Evolutionary conservation across 2,888 invertebrate species (phyloP), one percentile per base, ranked within the genome.

Genomic region (Apotomis turbidana): DNA sequence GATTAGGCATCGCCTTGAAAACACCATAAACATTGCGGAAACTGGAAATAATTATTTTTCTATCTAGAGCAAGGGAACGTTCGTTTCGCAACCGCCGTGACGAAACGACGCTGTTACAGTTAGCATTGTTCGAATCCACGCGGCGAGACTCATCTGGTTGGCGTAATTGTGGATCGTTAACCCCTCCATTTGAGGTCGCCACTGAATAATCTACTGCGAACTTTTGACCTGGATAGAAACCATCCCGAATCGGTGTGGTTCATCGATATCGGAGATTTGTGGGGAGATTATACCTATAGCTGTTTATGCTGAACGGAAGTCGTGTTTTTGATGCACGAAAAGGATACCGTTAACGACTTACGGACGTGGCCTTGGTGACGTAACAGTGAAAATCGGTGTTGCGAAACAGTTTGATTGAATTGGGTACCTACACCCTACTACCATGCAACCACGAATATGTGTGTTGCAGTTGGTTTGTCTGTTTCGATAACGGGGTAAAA

Each of bases 151-250:
- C 78, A 80, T 79, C 83, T 81, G 80, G 80, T 80, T 68, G 63
- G 13, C 85, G 83, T 85, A 83, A 86, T 84, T 83, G 79, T 75
- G 76, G 85, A 85, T 83, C 85, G 80, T 87, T 86, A 86, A 87
- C 87, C 88, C 78, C 76, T 71, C 75, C 76, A 73, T 73, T 70
- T 74, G 78, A 79, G 83, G 84, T 83, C 82, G 76, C 57, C 70
- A 76, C 73, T 75, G 76, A 76, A 78, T 76, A 76, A 75, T 72
- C 75, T 55, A 76, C 68, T 77, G 76, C 78, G 79, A 80, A 78
- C 79, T 76, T 78, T 81, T 85, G 84, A 85, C 84, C 83, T 78
- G 75, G 78, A 74, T 80, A 46, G n/a, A 69, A 61, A 66, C 60
- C 54, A 59, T 69, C 60, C 54, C 10, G 49, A 64, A 68, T 68